Conservation (phyloP, 2,797 vertebrate genomes). For the Streptopelia turtur region DNA sequence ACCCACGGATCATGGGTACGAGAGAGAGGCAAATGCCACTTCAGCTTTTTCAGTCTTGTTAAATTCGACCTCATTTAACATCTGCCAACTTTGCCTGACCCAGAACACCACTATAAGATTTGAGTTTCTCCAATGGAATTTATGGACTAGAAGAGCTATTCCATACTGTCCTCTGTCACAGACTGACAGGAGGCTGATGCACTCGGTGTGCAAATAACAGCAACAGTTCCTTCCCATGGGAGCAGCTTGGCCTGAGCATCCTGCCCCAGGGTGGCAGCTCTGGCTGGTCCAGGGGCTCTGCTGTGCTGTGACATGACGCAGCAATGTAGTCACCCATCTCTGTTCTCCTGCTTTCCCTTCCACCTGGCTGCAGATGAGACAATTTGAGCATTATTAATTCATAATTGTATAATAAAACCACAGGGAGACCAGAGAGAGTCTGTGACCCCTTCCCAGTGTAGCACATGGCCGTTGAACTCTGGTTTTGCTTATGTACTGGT, state of each 20-base stretch:
- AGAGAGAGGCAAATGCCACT: background rate
- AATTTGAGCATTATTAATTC: background rate
- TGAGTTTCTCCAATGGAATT: background rate
- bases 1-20: background rate
- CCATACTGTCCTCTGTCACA: background rate
- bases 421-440: background rate
- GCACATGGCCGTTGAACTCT: background rate
- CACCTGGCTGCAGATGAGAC: background rate
- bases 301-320: accelerated
- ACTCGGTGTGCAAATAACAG: background rate
- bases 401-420: background rate
- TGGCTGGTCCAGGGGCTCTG: background rate
- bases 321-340: background rate
- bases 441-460: background rate
- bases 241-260: background rate
- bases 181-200: background rate
- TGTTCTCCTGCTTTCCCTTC: background rate
- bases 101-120: background rate
- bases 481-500: background rate
- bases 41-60: background rate
- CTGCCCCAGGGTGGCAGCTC: background rate
- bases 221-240: background rate
- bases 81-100: background rate
- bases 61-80: accelerated
- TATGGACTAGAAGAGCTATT: background rate